A percentile compares a stretch with the other conserved stretches of the same genome.
Evolutionary conservation across 2,888 invertebrate genomes (phyloP).

Genomic region (Sisyra nigra): DNA sequence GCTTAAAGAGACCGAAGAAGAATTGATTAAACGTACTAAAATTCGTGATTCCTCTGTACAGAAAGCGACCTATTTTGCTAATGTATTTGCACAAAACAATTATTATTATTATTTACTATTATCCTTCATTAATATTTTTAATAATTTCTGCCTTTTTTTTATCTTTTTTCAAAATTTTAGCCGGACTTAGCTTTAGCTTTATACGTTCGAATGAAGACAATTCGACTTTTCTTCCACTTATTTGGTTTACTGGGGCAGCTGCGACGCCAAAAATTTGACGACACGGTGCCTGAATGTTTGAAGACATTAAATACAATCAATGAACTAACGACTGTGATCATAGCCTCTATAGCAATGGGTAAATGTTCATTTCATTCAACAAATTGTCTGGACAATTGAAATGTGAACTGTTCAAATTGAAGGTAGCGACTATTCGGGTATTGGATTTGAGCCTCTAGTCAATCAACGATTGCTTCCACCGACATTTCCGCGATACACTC

Average conservation of each 20-base stretch:
- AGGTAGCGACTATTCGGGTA: constrained; percentile 16
- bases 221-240: constrained; percentile 71
- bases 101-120: no score
- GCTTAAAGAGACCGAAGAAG: constrained; percentile 84
- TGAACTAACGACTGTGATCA: constrained; percentile 68
- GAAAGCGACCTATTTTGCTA: constrained; percentile 7
- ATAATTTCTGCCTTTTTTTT: background rate
- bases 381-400: no score
- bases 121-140: no score
- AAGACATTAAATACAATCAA: constrained; percentile 64
- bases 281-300: constrained; percentile 59
- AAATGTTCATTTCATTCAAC: background rate
- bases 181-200: constrained; percentile 46
- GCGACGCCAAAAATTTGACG: constrained; percentile 12
- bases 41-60: constrained; percentile 12
- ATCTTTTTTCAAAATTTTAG: constrained; percentile 17
- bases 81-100: background rate
- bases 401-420: background rate
- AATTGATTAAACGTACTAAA: constrained; percentile 54
- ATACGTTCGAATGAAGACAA: constrained; percentile 70
- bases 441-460: constrained; percentile 92
- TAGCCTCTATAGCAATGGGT: constrained; percentile 26
- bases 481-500: constrained; percentile 92
- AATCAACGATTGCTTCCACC: constrained; percentile 94
- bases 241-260: constrained; percentile 4